Percentiles rank a stretch among this genome's conserved stretches.
Evolutionary conservation across 2,113 vertebrate genomes (phyloP).

Genomic region (Sander lucioperca): DNA sequence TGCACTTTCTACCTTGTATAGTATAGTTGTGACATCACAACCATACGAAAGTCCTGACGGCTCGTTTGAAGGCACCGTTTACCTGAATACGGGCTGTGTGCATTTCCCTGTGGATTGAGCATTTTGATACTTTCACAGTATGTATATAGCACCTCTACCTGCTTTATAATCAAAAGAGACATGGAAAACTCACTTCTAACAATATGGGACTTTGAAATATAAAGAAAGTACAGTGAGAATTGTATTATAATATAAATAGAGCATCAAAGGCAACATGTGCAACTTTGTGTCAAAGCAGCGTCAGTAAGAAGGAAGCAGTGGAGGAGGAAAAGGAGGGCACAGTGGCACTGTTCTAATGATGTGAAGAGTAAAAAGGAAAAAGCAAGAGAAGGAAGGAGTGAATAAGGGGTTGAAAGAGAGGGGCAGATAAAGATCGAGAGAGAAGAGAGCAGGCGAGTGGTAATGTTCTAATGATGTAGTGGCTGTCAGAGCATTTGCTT

Average conservation of each 20-base stretch:
- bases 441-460: slow-evolving; percentile 42
- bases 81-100: no score
- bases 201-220: neutral
- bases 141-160: no score
- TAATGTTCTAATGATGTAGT: slow-evolving; percentile 81
- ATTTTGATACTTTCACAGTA: no score
- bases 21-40: no score
- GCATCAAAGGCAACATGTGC: neutral
- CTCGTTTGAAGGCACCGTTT: no score
- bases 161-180: no score
- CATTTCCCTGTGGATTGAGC: no score
- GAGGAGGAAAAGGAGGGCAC: neutral
- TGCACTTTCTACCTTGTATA: no score
- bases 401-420: slow-evolving; percentile 16
- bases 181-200: no score
- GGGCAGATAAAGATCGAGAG: slow-evolving; percentile 20
- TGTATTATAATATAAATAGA: neutral
- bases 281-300: neutral
- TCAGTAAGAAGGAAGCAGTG: neutral
- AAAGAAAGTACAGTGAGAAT: neutral
- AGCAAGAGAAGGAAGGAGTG: neutral
- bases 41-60: no score
- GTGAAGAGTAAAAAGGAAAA: slow-evolving; percentile 24
- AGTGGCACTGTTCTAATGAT: slow-evolving; percentile 17
- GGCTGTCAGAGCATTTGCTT: slow-evolving; percentile 77